These are phyloP conservation scores for Neodiprion pinetum DNA, from an alignment of 1,140 invertebrate genomes.

Conservation along the genomic window DNA sequence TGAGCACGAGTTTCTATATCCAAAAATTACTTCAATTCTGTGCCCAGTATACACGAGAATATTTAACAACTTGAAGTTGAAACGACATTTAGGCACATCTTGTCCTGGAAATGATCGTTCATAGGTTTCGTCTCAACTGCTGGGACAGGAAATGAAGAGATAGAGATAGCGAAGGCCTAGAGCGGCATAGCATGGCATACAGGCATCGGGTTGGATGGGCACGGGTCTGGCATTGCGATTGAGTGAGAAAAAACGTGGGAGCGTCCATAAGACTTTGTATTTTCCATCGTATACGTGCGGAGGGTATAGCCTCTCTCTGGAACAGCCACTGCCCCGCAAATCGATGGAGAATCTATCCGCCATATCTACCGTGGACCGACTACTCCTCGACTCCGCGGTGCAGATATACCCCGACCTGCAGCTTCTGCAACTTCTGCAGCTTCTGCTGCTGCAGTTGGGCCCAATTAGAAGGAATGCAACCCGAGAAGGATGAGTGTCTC, in stretches of 20 bases:
- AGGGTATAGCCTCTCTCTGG: background rate
- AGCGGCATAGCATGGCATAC: too few relatives aligned
- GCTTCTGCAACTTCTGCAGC: background rate
- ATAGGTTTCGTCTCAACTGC: too few relatives aligned
- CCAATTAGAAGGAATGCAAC: conserved; percentile 7
- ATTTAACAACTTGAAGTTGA: too few relatives aligned
- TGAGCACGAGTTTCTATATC: too few relatives aligned
- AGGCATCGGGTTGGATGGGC: background rate
- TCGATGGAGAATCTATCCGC: background rate
- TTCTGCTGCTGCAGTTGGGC: background rate
- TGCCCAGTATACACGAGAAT: too few relatives aligned
- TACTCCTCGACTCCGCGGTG: background rate
- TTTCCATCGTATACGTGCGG: background rate
- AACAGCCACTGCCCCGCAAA: background rate
- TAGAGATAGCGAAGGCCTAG: too few relatives aligned
- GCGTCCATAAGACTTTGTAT: background rate
- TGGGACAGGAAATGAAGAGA: too few relatives aligned
- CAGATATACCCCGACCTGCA: background rate
- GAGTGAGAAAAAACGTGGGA: conserved; percentile 2
- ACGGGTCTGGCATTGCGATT: background rate
- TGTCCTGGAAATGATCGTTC: too few relatives aligned
- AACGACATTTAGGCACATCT: too few relatives aligned
- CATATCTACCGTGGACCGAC: background rate
- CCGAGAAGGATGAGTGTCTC: conserved; percentile 6
- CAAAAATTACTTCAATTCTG: too few relatives aligned